A percentile compares a stretch with the other conserved stretches of the same genome.
These are phyloP conservation scores for Diaperis boleti DNA, from an alignment of 2,888 invertebrate species.

Conservation along the genomic window DNA sequence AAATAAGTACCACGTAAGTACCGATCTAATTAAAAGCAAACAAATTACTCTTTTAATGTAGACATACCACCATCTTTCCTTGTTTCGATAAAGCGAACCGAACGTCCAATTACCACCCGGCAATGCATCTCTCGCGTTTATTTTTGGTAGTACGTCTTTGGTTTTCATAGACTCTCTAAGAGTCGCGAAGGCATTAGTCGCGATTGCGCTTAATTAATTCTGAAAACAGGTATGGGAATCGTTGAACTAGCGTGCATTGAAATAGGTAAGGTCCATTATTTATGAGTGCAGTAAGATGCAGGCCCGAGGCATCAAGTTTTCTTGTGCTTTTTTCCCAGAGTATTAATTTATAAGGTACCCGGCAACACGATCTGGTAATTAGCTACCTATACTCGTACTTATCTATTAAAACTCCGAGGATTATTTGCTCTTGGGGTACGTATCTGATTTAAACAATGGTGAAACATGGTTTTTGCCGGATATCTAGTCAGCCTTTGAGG, in stretches of 20 bases:
- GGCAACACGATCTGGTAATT: conserved; percentile 52
- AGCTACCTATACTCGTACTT: conserved; percentile 49
- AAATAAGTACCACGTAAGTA: not conserved
- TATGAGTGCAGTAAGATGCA: conserved; percentile 49
- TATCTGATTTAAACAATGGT: conserved; percentile 48
- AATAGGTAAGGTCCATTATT: conserved; percentile 50
- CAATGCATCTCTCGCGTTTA: not conserved
- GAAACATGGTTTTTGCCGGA: conserved; percentile 47
- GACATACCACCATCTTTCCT: not conserved
- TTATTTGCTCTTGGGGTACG: conserved; percentile 49
- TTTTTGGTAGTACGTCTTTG: not conserved
- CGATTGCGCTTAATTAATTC: conserved; percentile 45
- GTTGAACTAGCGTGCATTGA: conserved; percentile 46
- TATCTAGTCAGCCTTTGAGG: conserved; percentile 42
- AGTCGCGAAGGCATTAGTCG: conserved; percentile 20
- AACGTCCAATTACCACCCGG: no score
- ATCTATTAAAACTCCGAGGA: conserved; percentile 47
- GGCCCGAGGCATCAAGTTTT: conserved; percentile 39
- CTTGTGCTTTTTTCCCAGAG: conserved; percentile 33
- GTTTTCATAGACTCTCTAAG: not conserved
- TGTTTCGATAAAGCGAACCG: no score
- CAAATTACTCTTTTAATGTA: conserved; percentile 15
- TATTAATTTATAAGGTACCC: conserved; percentile 51
- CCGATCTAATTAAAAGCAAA: conserved; percentile 5
- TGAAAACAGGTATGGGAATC: conserved; percentile 46